phyloP scores from a whole-genome alignment of 2,113 vertebrate genomes.

The Channa argus region DNA sequence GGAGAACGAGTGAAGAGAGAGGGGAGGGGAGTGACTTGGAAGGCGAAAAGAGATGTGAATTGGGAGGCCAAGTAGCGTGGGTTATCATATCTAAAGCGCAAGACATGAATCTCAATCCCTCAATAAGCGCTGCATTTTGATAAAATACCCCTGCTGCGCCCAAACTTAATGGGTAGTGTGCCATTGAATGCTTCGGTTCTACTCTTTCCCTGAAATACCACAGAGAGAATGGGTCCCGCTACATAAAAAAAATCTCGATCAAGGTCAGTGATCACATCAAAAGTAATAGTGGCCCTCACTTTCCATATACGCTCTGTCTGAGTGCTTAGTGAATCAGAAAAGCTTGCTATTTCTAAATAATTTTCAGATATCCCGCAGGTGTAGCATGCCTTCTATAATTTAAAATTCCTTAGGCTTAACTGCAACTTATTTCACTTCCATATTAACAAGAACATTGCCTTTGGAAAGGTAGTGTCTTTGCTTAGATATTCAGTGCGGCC shows the following conservation, averaged over 20 bases:
- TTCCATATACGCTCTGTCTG: slow-evolving; percentile 23
- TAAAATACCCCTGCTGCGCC: slow-evolving; percentile 57
- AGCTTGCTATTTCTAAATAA: slow-evolving; percentile 47
- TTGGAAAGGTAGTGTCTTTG: slow-evolving; percentile 23
- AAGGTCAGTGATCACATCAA: slow-evolving; percentile 64
- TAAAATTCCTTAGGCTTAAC: slow-evolving; percentile 38
- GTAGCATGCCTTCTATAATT: slow-evolving; percentile 36
- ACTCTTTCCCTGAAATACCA: slow-evolving; percentile 46
- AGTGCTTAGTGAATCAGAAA: slow-evolving; percentile 41
- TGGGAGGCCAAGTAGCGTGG: slow-evolving; percentile 58
- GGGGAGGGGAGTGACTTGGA: slow-evolving; percentile 50
- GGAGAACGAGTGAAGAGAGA: slow-evolving; percentile 46
- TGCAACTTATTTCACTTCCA: slow-evolving; percentile 25
- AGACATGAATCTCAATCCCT: slow-evolving; percentile 76
- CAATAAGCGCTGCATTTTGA: slow-evolving; percentile 69
- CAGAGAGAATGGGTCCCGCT: slow-evolving; percentile 48
- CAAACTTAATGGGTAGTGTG: slow-evolving; percentile 62
- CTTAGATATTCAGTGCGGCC: slow-evolving; percentile 19
- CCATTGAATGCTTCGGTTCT: slow-evolving; percentile 57
- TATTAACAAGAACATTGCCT: slow-evolving; percentile 27
- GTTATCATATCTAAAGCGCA: slow-evolving; percentile 65
- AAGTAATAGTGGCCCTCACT: slow-evolving; percentile 36
- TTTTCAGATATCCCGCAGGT: slow-evolving; percentile 51
- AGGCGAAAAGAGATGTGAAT: no score
- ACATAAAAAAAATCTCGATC: slow-evolving; percentile 58